These are phyloP conservation scores for Megaptera novaeangliae DNA, from an alignment of 2,113 vertebrate genomes.

Conservation along the genomic window DNA sequence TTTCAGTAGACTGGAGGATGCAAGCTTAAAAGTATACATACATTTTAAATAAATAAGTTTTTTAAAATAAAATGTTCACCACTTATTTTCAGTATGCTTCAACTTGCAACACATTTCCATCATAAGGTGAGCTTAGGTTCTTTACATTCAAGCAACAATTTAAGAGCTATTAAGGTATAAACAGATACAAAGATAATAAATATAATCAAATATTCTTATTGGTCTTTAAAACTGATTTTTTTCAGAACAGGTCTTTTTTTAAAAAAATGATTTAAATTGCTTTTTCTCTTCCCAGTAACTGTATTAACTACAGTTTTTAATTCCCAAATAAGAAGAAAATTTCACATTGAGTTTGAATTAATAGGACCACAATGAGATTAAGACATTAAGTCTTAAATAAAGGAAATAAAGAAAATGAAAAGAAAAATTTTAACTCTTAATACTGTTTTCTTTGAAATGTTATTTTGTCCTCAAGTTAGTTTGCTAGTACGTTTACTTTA, in stretches of 20 bases:
- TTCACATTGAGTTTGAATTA: background rate
- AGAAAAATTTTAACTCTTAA: background rate
- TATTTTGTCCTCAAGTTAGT: background rate
- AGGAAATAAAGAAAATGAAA: background rate
- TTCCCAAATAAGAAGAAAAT: background rate
- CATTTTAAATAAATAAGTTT: constrained; percentile 54
- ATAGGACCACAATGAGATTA: background rate
- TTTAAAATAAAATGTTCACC: background rate
- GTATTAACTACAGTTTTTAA: background rate
- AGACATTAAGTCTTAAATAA: background rate
- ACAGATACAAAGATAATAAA: background rate
- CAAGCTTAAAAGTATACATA: constrained; percentile 85
- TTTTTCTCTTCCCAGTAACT: background rate
- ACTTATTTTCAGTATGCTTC: background rate
- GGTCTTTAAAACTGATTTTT: background rate
- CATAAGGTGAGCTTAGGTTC: background rate
- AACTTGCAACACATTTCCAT: constrained; percentile 19
- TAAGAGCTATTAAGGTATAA: background rate
- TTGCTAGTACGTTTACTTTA: background rate
- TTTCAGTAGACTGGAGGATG: constrained; percentile 97
- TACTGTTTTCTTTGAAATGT: background rate
- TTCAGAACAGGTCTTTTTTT: background rate
- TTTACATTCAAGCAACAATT: constrained; percentile 20
- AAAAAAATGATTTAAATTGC: background rate
- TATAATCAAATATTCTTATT: background rate